A percentile compares a stretch with the other conserved stretches of the same genome.
Conservation (phyloP, 2,888 invertebrate species). For the Lasioglossum calceatum region DNA sequence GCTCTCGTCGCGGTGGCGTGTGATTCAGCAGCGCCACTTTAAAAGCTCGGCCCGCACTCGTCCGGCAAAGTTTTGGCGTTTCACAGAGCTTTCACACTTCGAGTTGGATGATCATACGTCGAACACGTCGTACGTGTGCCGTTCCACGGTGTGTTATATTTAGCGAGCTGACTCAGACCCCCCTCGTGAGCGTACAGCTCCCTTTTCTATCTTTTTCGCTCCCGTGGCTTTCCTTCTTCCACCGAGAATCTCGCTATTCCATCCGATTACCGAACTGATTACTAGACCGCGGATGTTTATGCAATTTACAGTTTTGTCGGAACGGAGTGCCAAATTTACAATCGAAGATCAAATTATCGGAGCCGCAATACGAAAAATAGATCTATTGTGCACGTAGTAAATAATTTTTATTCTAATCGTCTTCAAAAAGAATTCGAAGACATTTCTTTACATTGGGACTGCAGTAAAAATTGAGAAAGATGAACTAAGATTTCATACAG, state of each 20-base stretch:
- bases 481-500: not conserved
- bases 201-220: slow-evolving; percentile 56
- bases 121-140: slow-evolving; percentile 60
- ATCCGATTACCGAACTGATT: slow-evolving; percentile 64
- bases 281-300: slow-evolving; percentile 30
- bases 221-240: slow-evolving; percentile 54
- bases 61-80: slow-evolving; percentile 58
- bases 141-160: slow-evolving; percentile 69
- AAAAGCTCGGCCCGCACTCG: slow-evolving; percentile 55
- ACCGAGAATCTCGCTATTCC: slow-evolving; percentile 30
- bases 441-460: not conserved
- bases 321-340: not conserved
- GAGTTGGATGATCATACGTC: slow-evolving; percentile 63
- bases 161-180: slow-evolving; percentile 73
- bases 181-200: slow-evolving; percentile 60
- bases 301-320: not conserved
- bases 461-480: not conserved
- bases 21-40: slow-evolving; percentile 65
- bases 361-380: not conserved
- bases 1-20: not conserved
- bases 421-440: not conserved
- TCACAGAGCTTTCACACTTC: slow-evolving; percentile 61
- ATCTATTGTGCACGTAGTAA: not conserved
- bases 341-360: not conserved
- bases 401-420: too few relatives aligned